Base-by-base conservation (phyloP, 2,888 invertebrate genomes). In the Minunthozetes semirufus region DNA sequence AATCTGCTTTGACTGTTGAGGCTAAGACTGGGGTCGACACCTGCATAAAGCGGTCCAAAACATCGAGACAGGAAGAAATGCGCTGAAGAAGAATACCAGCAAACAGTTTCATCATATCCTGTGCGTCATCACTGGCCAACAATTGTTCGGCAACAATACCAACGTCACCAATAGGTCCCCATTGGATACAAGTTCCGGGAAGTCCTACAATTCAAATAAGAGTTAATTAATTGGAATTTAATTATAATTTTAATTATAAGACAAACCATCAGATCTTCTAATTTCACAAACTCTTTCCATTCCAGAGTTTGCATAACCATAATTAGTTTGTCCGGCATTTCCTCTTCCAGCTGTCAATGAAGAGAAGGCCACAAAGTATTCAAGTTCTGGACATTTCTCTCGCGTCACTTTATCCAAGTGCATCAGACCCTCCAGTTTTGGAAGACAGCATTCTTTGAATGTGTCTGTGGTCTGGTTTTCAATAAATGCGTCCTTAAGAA, bases 161-260 rank as follows among this genome's bases (percentile, higher is more conserved):
- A 53, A 96, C 96, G 83, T 98, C 98, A 76, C 96, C 97, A 81
- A 98, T 92, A 77, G 97, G 97, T 79, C 98, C 98, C 98, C 98
- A 99, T 84, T 99, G 98, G 80, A 99, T 93, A 56, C 97, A 94
- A 71, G 90, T 83, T 11, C 72, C 75, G 25, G 71, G 75, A 15
- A 72, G 50, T 66, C 74, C 74, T 74, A 29, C 25, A 1, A 27
- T n/a, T 50, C 4, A n/a, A 22, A n/a, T 3, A 17, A 48, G 48
- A 53, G 6, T 53, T n/a, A 2, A 66, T 38, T 3, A n/a, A 1
- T 61, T n/a, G n/a, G n/a, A n/a, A n/a, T n/a, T n/a, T n/a, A n/a
- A n/a, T n/a, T n/a, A n/a, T n/a, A n/a, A n/a, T n/a, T n/a, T n/a
- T n/a, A 8, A 13, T 50, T 17, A 9, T 53, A 22, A 33, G 13